A percentile compares a stretch with the other conserved stretches of the same genome.
phyloP scores from a whole-genome alignment of 1,140 invertebrate species.

The Sarcophaga peregrina region DNA sequence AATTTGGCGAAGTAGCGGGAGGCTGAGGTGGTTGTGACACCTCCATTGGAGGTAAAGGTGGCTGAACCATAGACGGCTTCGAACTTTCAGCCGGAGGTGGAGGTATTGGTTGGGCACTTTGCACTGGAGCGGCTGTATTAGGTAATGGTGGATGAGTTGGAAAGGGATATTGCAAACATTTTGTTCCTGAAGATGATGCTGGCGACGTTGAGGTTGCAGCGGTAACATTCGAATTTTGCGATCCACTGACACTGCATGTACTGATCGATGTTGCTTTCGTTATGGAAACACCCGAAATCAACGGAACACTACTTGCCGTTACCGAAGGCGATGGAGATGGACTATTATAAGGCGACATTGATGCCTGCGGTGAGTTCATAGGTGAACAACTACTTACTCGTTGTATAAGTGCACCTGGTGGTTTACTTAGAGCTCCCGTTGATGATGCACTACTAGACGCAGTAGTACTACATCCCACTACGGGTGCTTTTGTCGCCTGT shows the following conservation, averaged over 20 bases:
- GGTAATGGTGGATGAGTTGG: conserved; percentile 78
- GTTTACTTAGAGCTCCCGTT: neutral
- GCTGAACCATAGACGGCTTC: conserved; percentile 16
- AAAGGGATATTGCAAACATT: conserved; percentile 84
- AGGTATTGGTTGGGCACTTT: conserved; percentile 57
- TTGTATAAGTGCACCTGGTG: conserved; percentile 53
- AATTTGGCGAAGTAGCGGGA: conserved; percentile 18
- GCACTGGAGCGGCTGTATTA: conserved; percentile 63
- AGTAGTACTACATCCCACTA: conserved; percentile 51
- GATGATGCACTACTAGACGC: neutral
- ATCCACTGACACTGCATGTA: neutral
- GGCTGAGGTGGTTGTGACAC: conserved; percentile 49
- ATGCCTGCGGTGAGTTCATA: conserved; percentile 65
- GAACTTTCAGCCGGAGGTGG: conserved; percentile 47
- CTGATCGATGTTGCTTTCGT: neutral
- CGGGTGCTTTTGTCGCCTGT: conserved; percentile 59
- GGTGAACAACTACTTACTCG: conserved; percentile 61
- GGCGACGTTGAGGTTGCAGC: conserved; percentile 45
- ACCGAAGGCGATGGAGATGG: conserved; percentile 61
- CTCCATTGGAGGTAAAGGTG: conserved; percentile 43
- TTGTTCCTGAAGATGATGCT: conserved; percentile 55
- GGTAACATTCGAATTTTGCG: neutral
- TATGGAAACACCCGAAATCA: neutral
- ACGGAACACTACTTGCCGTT: conserved; percentile 20
- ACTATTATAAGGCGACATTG: conserved; percentile 64